Percentiles rank a stretch among this genome's conserved stretches.
These are phyloP conservation scores for Carlito syrichta DNA, from an alignment of 2,113 vertebrate genomes.

Conservation along the genomic window DNA sequence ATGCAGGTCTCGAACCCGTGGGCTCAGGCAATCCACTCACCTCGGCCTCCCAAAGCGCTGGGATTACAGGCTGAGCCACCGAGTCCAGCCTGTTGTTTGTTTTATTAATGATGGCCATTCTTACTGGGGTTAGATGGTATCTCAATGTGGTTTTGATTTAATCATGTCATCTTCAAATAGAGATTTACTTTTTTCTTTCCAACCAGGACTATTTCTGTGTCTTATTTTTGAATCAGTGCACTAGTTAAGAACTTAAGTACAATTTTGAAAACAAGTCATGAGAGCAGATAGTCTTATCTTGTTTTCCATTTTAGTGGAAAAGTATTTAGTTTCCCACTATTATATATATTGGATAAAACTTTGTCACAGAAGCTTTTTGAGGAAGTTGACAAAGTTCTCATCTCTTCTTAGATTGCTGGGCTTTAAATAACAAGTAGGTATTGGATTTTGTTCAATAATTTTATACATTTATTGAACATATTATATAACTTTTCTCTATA, in stretches of 20 bases:
- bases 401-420: not conserved
- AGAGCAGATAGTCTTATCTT: not conserved
- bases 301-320: not conserved
- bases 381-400: not conserved
- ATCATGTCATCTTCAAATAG: too few species aligned
- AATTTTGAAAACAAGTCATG: not conserved
- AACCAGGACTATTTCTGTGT: not conserved
- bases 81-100: too few species aligned
- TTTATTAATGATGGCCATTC: too few species aligned
- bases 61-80: too few species aligned
- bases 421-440: not conserved
- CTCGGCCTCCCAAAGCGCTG: too few species aligned
- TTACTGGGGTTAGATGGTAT: too few species aligned
- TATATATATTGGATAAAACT: not conserved
- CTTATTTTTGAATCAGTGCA: not conserved
- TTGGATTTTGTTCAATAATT: not conserved
- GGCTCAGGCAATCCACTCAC: too few species aligned
- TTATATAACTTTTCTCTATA: not conserved
- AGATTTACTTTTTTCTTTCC: not conserved
- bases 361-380: not conserved
- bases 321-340: not conserved
- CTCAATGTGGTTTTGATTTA: too few species aligned
- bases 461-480: not conserved
- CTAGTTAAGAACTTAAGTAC: not conserved
- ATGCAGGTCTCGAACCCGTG: too few species aligned